Percentiles rank a stretch among this genome's conserved stretches.
Evolutionary conservation across 1,140 invertebrate species (phyloP).

Genomic region (Hormaphis cornu): DNA sequence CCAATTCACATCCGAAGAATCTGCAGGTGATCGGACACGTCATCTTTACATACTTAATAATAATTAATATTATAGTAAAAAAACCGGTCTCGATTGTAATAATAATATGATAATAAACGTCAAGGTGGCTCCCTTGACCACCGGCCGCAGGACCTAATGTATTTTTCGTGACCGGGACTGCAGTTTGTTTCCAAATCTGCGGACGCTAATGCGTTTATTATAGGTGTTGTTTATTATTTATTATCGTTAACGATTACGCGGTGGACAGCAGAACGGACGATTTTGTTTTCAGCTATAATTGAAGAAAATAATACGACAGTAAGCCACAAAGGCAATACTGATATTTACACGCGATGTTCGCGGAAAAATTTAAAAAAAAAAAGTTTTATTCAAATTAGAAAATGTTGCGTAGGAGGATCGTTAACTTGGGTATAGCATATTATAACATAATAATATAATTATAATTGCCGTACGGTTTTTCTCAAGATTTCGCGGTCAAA

Average conservation of each 20-base stretch:
- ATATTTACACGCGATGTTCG: not conserved
- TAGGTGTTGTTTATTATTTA: not conserved
- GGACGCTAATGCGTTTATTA: not conserved
- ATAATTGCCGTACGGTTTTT: slow-evolving; percentile 6
- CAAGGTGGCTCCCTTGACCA: not conserved
- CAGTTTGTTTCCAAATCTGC: not conserved
- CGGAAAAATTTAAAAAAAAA: slow-evolving; percentile 9
- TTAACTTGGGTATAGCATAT: not conserved
- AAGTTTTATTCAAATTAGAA: slow-evolving; percentile 10
- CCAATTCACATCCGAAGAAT: too few relatives aligned
- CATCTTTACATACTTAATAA: too few relatives aligned
- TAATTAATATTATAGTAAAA: too few relatives aligned
- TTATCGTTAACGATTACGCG: not conserved
- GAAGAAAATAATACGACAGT: too few relatives aligned
- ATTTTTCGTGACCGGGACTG: slow-evolving; percentile 3
- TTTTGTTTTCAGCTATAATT: not conserved
- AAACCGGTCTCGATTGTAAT: not conserved
- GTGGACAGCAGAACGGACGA: not conserved
- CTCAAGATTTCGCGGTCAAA: slow-evolving; percentile 26
- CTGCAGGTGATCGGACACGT: too few relatives aligned
- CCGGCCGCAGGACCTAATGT: slow-evolving; percentile 17
- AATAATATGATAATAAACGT: not conserved
- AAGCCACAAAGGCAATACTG: too few relatives aligned
- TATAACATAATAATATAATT: too few relatives aligned
- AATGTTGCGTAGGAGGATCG: not conserved